Evolutionary conservation across 1,140 invertebrate species (phyloP), one percentile per base, ranked within the genome.

Genomic region (Drosophila sucinea): DNA sequence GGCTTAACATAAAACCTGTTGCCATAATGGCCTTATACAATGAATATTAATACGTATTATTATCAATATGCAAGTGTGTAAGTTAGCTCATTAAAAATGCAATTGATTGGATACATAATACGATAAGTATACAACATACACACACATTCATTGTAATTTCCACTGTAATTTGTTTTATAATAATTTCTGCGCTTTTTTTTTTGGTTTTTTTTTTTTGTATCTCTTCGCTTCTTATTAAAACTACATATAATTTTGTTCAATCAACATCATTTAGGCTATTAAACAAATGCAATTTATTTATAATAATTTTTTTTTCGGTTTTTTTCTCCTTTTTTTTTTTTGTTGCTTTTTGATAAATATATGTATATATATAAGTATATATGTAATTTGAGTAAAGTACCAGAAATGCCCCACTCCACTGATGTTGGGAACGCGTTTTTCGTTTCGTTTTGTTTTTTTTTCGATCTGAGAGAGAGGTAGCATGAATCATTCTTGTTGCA

Each of bases 381-480:
- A 76, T 44, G 17, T 47, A 51, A 72, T 76, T 60, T 61, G 29
- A 60, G 60, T 70, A 67, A 32, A 51, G 71, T 63, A 51, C 40
- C 30, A 63, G 71, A 67, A 74, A 66, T 71, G 56, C 73, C 65
- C 58, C 60, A 60, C 67, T 79, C 44, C 44, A 51, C 44, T 51
- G 44, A 51, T 27, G 17, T 51, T 51, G 44, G 44, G 23, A 27
- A 51, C 51, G 44, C 23, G 44, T 65, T 54, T 23, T 60, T 56
- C 29, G 61, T 63, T 72, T 80, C 55, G 55, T 79, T 17, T 17
- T 17, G 17, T 17, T 17, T 17, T 17, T 17, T 17, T 17, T 79
- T 79, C 79, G 69, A 74, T 82, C 76, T 83, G 79, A 77, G 77
- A 73, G 70, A 84, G 83, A 87, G 83, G 83, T 87, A 87, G 83